Percentiles rank a stretch among this genome's conserved stretches.
phyloP scores from a whole-genome alignment of 2,113 vertebrate genomes.

The Asarcornis scutulata region DNA sequence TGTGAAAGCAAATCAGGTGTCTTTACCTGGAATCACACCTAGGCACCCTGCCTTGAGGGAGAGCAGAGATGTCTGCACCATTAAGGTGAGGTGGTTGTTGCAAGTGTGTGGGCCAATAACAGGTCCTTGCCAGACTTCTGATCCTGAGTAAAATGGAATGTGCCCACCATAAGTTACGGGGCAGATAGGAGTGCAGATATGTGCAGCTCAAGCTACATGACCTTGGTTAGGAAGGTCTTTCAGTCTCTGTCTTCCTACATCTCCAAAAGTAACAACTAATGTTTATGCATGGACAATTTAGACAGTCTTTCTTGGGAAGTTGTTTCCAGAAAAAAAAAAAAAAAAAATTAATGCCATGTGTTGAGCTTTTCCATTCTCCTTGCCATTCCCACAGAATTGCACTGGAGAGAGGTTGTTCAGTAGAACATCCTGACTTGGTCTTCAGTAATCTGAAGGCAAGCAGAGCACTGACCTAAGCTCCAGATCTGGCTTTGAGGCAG shows the following conservation, averaged over 20 bases:
- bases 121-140: not conserved
- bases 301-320: not conserved
- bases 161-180: not conserved
- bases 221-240: not conserved
- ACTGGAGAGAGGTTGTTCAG: not conserved
- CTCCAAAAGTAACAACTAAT: not conserved
- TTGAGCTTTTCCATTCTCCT: too few relatives aligned
- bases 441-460: not conserved
- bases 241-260: not conserved
- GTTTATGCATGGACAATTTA: not conserved
- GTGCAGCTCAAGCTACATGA: not conserved
- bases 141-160: not conserved
- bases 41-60: not conserved
- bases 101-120: not conserved
- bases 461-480: not conserved
- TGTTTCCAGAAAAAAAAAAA: not conserved
- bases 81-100: not conserved
- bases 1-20: not conserved
- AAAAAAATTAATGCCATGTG: too few relatives aligned
- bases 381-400: not conserved
- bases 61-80: not conserved
- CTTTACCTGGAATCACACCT: not conserved
- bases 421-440: not conserved
- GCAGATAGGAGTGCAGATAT: not conserved
- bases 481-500: not conserved